phyloP scores from a whole-genome alignment of 2,888 invertebrate species.

The Macaria notata region DNA sequence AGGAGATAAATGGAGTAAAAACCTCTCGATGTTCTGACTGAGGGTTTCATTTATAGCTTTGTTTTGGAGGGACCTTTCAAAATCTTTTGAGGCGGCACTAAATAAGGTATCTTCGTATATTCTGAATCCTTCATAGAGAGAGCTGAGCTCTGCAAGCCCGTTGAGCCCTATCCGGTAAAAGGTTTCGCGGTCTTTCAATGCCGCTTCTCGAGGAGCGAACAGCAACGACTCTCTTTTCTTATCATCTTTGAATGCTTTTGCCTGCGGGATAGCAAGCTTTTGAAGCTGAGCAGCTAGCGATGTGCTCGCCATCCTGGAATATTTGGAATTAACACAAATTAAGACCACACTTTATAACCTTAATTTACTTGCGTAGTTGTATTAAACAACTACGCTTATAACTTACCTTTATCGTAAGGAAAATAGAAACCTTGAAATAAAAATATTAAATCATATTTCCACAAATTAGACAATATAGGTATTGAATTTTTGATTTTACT shows the following conservation, averaged over 20 bases:
- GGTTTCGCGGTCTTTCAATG: slow-evolving; percentile 90
- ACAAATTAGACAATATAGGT: no score
- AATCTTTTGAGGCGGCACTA: slow-evolving; percentile 86
- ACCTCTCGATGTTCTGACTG: slow-evolving; percentile 88
- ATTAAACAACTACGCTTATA: no score
- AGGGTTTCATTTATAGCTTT: slow-evolving; percentile 89
- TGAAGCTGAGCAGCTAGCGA: slow-evolving; percentile 91
- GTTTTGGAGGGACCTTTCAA: slow-evolving; percentile 91
- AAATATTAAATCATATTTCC: no score
- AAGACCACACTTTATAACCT: no score
- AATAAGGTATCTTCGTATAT: slow-evolving; percentile 90
- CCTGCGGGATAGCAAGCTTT: slow-evolving; percentile 89
- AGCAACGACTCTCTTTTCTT: slow-evolving; percentile 91
- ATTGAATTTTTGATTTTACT: no score
- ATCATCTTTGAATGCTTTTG: slow-evolving; percentile 84
- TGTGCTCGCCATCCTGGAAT: slow-evolving; percentile 73
- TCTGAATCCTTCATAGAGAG: slow-evolving; percentile 87
- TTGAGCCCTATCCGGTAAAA: slow-evolving; percentile 93
- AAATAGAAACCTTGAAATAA: no score
- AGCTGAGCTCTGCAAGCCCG: slow-evolving; percentile 92
- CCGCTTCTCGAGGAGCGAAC: slow-evolving; percentile 95
- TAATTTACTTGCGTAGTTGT: no score
- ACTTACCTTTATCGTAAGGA: no score
- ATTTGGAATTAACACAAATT: slow-evolving; percentile 5
- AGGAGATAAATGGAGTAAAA: slow-evolving; percentile 91